Percentiles rank a stretch among this genome's conserved stretches.
These are phyloP conservation scores for Ctenoplectra terminalis DNA, from an alignment of 1,140 invertebrate species.

Conservation along the genomic window DNA sequence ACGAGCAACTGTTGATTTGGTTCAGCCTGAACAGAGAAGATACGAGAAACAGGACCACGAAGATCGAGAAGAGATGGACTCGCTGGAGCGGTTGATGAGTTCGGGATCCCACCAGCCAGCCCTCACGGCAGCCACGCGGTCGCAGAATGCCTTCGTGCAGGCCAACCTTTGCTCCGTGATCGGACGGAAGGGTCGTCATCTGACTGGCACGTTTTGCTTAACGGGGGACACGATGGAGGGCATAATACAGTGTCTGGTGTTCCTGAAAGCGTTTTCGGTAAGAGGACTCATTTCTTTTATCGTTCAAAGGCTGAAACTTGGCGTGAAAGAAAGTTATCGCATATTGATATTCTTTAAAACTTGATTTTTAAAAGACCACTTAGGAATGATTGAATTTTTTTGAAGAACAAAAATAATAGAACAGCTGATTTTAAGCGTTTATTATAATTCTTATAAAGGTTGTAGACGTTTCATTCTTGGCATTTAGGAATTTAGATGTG, in stretches of 20 bases:
- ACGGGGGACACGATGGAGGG: conserved; percentile 95
- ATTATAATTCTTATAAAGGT: too few species aligned
- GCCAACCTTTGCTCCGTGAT: conserved; percentile 89
- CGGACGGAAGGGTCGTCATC: conserved; percentile 89
- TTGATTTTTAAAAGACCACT: too few species aligned
- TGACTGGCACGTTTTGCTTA: conserved; percentile 93
- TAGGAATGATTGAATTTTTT: too few species aligned
- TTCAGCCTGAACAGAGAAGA: background rate
- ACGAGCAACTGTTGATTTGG: background rate
- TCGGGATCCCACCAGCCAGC: conserved; percentile 86
- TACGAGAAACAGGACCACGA: conserved; percentile 9
- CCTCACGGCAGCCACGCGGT: conserved; percentile 84
- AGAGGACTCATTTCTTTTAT: conserved; percentile 77
- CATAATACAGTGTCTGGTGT: conserved; percentile 95
- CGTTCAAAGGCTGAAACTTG: too few species aligned
- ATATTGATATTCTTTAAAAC: too few species aligned
- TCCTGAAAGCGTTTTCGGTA: conserved; percentile 96
- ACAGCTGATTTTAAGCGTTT: too few species aligned
- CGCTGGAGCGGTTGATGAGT: conserved; percentile 89
- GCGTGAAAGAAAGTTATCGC: background rate
- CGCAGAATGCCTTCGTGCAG: conserved; percentile 88
- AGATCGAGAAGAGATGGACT: conserved; percentile 86
- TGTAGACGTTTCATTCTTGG: too few species aligned
- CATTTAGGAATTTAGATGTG: too few species aligned
- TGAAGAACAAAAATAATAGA: too few species aligned